Evolutionary conservation across 2,113 vertebrate species (phyloP).

Genomic region (Peromyscus polionotus): DNA sequence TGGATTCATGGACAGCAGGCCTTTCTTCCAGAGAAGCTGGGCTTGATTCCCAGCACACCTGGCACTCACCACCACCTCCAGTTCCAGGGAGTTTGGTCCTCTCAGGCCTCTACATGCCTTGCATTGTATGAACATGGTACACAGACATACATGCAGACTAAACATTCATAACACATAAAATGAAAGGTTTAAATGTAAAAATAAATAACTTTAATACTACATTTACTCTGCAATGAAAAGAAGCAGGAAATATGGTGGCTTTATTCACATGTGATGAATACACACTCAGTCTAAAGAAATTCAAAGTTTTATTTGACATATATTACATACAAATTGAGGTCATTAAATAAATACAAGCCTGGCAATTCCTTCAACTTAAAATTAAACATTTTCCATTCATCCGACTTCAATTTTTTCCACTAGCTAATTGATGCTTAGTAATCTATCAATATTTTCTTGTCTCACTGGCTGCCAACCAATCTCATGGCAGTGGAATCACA

Average conservation of each 20-base stretch:
- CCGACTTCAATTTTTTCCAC: conserved; percentile 22
- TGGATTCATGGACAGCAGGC: background rate
- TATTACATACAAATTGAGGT: background rate
- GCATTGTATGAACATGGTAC: background rate
- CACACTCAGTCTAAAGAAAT: background rate
- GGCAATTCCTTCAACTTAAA: conserved; percentile 16
- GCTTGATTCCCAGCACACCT: background rate
- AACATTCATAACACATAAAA: background rate
- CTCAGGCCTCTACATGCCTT: background rate
- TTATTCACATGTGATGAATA: background rate
- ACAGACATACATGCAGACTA: background rate
- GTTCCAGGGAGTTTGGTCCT: background rate
- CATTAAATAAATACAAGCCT: background rate
- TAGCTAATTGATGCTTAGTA: background rate
- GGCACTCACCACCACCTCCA: background rate
- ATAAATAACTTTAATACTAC: background rate
- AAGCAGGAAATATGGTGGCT: background rate
- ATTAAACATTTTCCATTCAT: background rate
- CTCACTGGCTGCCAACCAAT: conserved; percentile 34
- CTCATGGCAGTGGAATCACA: conserved; percentile 25
- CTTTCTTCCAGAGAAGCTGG: background rate
- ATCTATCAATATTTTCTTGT: conserved; percentile 49
- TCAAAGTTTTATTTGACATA: background rate
- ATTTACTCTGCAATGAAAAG: background rate
- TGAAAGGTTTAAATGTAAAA: background rate